These are phyloP conservation scores for Anneissia japonica DNA, from an alignment of 35 echinoderm and acorn worm genomes.

Conservation along the genomic window DNA sequence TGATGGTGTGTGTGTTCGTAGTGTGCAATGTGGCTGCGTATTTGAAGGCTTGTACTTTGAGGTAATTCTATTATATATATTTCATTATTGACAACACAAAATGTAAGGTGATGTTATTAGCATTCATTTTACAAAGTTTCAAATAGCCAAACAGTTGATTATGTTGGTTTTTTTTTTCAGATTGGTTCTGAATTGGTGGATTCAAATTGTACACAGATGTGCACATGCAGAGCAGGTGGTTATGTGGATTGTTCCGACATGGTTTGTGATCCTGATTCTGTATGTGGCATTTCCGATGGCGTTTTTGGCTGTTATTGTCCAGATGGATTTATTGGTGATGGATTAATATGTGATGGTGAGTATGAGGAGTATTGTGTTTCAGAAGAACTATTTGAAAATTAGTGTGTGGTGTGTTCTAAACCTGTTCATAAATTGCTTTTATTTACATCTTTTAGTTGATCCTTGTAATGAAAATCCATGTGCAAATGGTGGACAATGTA, in stretches of 20 bases:
- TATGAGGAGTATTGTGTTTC: neutral
- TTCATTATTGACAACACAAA: too few species aligned
- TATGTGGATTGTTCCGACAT: neutral
- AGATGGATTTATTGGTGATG: constrained; percentile 8
- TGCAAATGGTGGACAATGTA: neutral
- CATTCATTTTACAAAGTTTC: too few species aligned
- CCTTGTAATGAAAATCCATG: neutral
- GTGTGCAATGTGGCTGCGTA: neutral
- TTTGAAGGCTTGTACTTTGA: neutral
- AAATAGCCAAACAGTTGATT: too few species aligned
- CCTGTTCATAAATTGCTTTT: neutral
- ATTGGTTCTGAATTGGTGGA: neutral
- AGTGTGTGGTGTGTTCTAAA: neutral
- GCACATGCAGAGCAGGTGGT: neutral
- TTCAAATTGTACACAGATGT: constrained; percentile 2
- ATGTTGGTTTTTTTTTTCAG: neutral
- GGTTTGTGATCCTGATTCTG: neutral
- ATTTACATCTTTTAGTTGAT: neutral
- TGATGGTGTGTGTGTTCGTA: neutral
- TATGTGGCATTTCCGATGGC: neutral
- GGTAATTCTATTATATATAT: neutral
- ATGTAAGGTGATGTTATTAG: too few species aligned
- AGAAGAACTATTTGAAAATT: neutral
- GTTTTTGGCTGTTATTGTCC: neutral
- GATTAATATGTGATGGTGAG: neutral